Percentiles rank a stretch among this genome's conserved stretches.
Conservation (phyloP, 1,140 invertebrate genomes). For the Coboldia fuscipes region DNA sequence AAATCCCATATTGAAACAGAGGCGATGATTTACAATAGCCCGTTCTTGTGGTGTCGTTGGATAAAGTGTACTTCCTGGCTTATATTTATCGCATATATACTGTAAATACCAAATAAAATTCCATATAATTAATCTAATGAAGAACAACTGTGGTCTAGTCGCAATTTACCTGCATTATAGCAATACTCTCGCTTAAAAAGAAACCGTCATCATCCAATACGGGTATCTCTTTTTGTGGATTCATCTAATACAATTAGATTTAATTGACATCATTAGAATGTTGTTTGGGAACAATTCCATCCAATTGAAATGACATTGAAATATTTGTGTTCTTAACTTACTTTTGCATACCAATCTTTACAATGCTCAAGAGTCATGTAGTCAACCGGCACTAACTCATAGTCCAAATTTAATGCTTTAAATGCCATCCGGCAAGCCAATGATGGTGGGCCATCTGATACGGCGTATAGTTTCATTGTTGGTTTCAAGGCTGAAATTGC, state of each 20-base stretch:
- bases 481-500: too few species aligned
- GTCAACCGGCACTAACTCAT: slow-evolving; percentile 39
- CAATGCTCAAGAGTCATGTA: slow-evolving; percentile 45
- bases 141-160: not conserved
- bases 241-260: slow-evolving; percentile 29
- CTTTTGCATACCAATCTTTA: slow-evolving; percentile 42
- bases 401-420: slow-evolving; percentile 35
- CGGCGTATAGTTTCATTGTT: slow-evolving; percentile 45
- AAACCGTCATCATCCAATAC: slow-evolving; percentile 51
- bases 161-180: slow-evolving; percentile 30
- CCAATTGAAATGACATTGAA: not conserved
- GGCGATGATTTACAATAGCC: slow-evolving; percentile 48
- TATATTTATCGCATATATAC: slow-evolving; percentile 53
- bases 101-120: slow-evolving; percentile 10
- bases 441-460: slow-evolving; percentile 53
- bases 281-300: not conserved
- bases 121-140: not conserved
- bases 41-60: slow-evolving; percentile 39
- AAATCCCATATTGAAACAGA: slow-evolving; percentile 51
- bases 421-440: slow-evolving; percentile 43
- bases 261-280: not conserved
- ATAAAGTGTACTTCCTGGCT: slow-evolving; percentile 36
- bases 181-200: slow-evolving; percentile 47
- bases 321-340: slow-evolving; percentile 16
- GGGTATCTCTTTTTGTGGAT: slow-evolving; percentile 61